Conservation (phyloP, 92 coral and sea anemone species). For the Anthopleura xanthogrammica region DNA sequence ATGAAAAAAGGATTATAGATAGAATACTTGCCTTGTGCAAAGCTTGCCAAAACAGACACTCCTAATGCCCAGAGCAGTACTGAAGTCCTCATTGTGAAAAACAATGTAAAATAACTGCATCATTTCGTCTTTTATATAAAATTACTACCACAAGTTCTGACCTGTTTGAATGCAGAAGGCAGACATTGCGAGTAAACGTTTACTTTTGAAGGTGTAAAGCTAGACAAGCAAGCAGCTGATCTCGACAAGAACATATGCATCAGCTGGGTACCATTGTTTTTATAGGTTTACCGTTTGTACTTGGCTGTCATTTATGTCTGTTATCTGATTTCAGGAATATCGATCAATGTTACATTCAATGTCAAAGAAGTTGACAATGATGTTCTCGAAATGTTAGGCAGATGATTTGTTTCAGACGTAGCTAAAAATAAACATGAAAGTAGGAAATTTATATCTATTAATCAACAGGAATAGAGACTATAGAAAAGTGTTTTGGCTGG, state of each 20-base stretch:
- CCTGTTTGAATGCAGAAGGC: conserved; percentile 6
- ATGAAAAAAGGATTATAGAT: no score
- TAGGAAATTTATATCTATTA: no score
- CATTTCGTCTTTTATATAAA: background rate
- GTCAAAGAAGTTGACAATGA: no score
- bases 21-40: conserved; percentile 21
- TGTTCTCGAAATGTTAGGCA: no score
- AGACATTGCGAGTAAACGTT: background rate
- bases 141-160: background rate
- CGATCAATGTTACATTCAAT: no score
- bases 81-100: conserved; percentile 1
- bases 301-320: background rate
- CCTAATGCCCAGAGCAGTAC: background rate
- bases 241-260: background rate
- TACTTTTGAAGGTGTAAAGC: background rate
- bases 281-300: background rate
- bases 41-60: conserved; percentile 16
- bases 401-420: no score
- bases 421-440: no score
- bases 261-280: background rate
- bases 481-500: no score
- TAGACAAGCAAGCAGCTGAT: background rate
- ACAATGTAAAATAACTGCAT: background rate
- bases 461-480: no score
- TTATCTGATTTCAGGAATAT: no score